Percentiles rank a stretch among this genome's conserved stretches.
Conservation (phyloP, 2,797 vertebrate species). For the Nannoperca australis region DNA sequence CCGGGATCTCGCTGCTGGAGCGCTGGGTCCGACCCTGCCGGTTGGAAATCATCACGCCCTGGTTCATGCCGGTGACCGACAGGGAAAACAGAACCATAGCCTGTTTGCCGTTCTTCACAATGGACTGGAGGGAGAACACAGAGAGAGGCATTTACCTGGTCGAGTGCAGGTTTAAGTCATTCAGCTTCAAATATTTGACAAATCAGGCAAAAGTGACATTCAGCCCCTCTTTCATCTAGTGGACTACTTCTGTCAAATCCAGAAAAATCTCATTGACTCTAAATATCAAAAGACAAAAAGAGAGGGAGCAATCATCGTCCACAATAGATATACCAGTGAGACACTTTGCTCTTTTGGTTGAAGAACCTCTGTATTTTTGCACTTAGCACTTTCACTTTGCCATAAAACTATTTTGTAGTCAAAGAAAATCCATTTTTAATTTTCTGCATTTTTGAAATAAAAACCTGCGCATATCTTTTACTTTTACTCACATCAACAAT, state of each 20-base stretch:
- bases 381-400: background rate
- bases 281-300: background rate
- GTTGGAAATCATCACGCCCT: constrained; percentile 90
- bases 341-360: background rate
- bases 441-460: background rate
- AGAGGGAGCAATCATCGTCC: background rate
- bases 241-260: background rate
- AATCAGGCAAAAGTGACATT: background rate
- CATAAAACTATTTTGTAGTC: background rate
- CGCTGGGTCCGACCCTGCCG: constrained; percentile 84
- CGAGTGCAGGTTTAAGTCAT: background rate
- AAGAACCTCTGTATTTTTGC: background rate
- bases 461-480: background rate
- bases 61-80: constrained; percentile 94
- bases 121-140: constrained; percentile 84
- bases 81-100: constrained; percentile 97
- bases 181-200: background rate
- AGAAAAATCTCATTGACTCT: background rate
- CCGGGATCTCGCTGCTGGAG: constrained; percentile 83
- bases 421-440: background rate
- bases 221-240: background rate
- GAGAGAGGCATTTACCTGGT: constrained; percentile 17
- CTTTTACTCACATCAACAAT: background rate
- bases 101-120: constrained; percentile 92
- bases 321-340: background rate